These are phyloP conservation scores for Oophaga sylvatica DNA, from an alignment of 2,797 vertebrate genomes.

Conservation along the genomic window DNA sequence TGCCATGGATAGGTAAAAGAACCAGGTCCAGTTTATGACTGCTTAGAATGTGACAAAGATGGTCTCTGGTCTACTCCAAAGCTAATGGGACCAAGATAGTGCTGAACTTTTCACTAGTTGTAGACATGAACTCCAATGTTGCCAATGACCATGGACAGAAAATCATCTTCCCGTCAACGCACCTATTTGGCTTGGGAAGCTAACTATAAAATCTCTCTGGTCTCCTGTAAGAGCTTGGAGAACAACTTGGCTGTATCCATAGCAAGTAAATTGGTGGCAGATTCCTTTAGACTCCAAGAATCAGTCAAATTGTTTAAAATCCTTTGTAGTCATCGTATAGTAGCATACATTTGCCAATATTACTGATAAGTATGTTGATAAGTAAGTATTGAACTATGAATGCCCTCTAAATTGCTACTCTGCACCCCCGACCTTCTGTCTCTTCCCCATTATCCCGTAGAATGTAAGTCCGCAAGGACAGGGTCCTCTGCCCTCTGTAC, in stretches of 20 bases:
- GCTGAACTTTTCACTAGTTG: not conserved
- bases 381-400: not conserved
- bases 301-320: not conserved
- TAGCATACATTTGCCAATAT: too few species aligned
- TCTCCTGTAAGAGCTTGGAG: not conserved
- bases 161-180: not conserved
- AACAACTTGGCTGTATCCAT: not conserved
- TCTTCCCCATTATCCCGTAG: too few species aligned
- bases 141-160: not conserved
- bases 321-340: too few species aligned
- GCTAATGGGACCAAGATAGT: not conserved
- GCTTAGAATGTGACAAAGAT: not conserved
- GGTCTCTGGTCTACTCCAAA: not conserved
- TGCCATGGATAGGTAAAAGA: slow-evolving; percentile 11
- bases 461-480: too few species aligned
- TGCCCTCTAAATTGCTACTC: not conserved
- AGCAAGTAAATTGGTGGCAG: not conserved
- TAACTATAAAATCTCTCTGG: not conserved
- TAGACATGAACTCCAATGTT: not conserved
- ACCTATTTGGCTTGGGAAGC: not conserved
- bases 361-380: too few species aligned
- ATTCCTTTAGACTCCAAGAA: not conserved
- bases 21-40: not conserved
- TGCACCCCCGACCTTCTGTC: too few species aligned
- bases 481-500: too few species aligned